Conservation (phyloP, 1,140 invertebrate genomes). For the Atta cephalotes region DNA sequence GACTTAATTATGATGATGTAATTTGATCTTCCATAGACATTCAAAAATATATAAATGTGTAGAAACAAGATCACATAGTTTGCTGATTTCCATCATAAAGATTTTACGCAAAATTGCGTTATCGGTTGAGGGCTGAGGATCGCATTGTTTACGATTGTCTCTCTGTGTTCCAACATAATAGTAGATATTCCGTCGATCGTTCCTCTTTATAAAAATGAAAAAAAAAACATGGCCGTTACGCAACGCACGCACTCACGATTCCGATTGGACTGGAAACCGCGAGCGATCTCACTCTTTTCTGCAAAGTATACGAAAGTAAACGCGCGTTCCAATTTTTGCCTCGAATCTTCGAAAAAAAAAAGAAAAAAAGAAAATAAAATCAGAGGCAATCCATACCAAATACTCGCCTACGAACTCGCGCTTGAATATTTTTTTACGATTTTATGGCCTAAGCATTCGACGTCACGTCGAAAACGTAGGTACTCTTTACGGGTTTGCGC, state of each 20-base stretch:
- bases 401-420: slow-evolving; percentile 28
- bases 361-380: slow-evolving; percentile 31
- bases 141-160: slow-evolving; percentile 72
- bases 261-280: slow-evolving; percentile 8
- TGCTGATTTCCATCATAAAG: background rate
- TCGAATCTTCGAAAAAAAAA: background rate
- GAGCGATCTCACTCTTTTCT: slow-evolving; percentile 59
- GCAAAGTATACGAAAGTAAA: slow-evolving; percentile 68
- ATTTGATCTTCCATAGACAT: slow-evolving; percentile 1
- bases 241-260: slow-evolving; percentile 54
- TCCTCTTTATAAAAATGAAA: slow-evolving; percentile 68
- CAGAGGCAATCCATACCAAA: slow-evolving; percentile 17
- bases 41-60: slow-evolving; percentile 3
- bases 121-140: slow-evolving; percentile 60
- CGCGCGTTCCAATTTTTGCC: slow-evolving; percentile 49
- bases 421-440: slow-evolving; percentile 69
- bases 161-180: slow-evolving; percentile 73
- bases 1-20: slow-evolving; percentile 2
- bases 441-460: slow-evolving; percentile 58
- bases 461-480: slow-evolving; percentile 31
- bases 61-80: background rate
- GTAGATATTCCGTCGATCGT: slow-evolving; percentile 69
- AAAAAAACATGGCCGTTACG: slow-evolving; percentile 41
- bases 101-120: slow-evolving; percentile 29
- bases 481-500: slow-evolving; percentile 47